Evolutionary conservation across 1,140 invertebrate genomes (phyloP).

Genomic region (Drosophila kanapiae): DNA sequence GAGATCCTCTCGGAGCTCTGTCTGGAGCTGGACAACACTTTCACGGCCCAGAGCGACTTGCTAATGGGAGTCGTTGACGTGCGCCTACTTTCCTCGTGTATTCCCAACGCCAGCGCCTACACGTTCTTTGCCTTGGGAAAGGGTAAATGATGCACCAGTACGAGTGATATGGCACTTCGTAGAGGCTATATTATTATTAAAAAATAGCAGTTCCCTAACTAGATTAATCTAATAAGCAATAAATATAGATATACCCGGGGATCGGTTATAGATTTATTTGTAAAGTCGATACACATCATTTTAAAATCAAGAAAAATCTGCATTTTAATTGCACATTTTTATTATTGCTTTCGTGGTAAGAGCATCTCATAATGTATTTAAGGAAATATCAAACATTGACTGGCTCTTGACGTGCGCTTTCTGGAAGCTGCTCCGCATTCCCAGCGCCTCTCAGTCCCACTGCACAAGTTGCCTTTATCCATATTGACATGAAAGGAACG

Average conservation of each 20-base stretch:
- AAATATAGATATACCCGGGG: too few species aligned
- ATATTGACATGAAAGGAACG: conserved; percentile 78
- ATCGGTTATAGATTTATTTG: too few species aligned
- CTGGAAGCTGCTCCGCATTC: conserved; percentile 67
- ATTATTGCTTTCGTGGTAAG: conserved; percentile 1
- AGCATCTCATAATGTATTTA: not conserved
- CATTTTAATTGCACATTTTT: too few species aligned
- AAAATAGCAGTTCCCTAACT: too few species aligned
- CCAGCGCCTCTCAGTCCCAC: conserved; percentile 10
- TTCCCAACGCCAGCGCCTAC: conserved; percentile 53
- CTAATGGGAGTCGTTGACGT: conserved; percentile 76
- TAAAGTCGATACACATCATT: too few species aligned
- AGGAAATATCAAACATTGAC: not conserved
- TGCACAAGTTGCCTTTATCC: conserved; percentile 62
- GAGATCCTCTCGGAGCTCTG: not conserved
- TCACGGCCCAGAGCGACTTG: conserved; percentile 82
- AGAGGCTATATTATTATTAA: not conserved
- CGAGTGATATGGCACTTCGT: not conserved
- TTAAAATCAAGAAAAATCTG: too few species aligned
- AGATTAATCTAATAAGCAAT: too few species aligned
- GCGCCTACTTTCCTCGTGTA: conserved; percentile 67
- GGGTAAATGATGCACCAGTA: not conserved
- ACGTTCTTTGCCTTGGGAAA: conserved; percentile 29
- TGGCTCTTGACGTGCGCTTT: conserved; percentile 28
- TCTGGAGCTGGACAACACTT: conserved; percentile 64